phyloP scores from a whole-genome alignment of 2,113 vertebrate genomes.

The Dryoscopus gambensis region DNA sequence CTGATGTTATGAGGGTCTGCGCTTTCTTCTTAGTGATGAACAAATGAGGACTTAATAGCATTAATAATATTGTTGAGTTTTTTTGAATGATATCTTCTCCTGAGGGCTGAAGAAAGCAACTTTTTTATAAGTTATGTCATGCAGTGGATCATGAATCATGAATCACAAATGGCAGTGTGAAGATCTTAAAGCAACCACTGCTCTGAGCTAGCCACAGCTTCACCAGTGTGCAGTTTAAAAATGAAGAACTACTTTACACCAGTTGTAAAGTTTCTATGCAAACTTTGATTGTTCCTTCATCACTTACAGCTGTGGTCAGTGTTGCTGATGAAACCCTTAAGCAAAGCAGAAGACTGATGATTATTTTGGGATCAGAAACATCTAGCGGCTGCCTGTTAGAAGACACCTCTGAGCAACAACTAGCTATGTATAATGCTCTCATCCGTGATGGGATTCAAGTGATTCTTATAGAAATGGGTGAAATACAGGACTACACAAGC shows the following conservation, averaged over 20 bases:
- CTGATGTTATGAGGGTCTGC: neutral
- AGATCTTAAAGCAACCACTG: neutral
- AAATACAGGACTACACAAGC: slow-evolving; percentile 65
- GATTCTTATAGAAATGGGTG: slow-evolving; percentile 84
- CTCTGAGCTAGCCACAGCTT: neutral
- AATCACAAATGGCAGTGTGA: neutral
- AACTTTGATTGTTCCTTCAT: neutral
- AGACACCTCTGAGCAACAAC: slow-evolving; percentile 72
- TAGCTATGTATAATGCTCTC: slow-evolving; percentile 77
- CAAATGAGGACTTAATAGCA: neutral
- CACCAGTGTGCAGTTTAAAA: neutral
- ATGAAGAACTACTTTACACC: neutral
- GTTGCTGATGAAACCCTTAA: slow-evolving; percentile 78
- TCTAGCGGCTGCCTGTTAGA: slow-evolving; percentile 10
- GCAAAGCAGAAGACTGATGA: slow-evolving; percentile 81
- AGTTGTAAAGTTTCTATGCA: neutral
- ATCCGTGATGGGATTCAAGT: slow-evolving; percentile 78
- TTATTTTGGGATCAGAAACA: slow-evolving; percentile 69
- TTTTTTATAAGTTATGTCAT: neutral
- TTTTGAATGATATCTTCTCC: neutral
- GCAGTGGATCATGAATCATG: neutral
- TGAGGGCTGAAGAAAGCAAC: neutral
- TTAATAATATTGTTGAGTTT: neutral
- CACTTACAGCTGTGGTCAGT: slow-evolving; percentile 74
- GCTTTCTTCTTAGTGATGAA: neutral